Conservation (phyloP, 2,113 vertebrate species). For the Melozone crissalis region DNA sequence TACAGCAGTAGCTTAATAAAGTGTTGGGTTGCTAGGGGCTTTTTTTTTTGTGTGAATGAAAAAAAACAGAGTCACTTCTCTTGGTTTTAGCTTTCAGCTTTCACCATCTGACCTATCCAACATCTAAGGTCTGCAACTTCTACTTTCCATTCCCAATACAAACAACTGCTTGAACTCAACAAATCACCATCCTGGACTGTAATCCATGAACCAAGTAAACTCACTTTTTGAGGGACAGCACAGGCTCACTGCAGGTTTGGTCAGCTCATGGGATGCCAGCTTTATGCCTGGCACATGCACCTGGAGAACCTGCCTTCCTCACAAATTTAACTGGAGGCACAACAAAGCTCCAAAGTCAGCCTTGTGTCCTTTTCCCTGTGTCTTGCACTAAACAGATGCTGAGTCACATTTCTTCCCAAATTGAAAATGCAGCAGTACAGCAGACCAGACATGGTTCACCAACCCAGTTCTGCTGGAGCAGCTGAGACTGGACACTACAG, state of each 20-base stretch:
- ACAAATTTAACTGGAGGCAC: background rate
- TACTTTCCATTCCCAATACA: background rate
- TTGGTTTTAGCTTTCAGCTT: background rate
- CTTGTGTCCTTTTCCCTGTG: background rate
- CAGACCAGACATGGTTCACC: background rate
- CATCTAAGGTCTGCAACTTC: background rate
- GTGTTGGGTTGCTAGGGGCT: background rate
- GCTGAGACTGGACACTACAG: rapidly evolving
- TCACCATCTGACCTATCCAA: background rate
- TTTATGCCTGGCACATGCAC: rapidly evolving
- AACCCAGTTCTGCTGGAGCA: background rate
- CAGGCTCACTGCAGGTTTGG: background rate
- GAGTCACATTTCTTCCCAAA: background rate
- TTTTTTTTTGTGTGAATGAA: background rate
- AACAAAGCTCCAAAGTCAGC: background rate
- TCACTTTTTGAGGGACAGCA: background rate
- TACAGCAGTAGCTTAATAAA: background rate
- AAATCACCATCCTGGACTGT: background rate
- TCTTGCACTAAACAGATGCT: rapidly evolving
- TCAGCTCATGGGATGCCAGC: background rate
- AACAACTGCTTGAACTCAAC: background rate
- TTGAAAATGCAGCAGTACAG: background rate
- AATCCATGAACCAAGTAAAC: background rate
- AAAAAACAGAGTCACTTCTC: background rate
- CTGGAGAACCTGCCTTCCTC: background rate